These are phyloP conservation scores for Netta rufina DNA, from an alignment of 2,797 vertebrate species.

Conservation along the genomic window DNA sequence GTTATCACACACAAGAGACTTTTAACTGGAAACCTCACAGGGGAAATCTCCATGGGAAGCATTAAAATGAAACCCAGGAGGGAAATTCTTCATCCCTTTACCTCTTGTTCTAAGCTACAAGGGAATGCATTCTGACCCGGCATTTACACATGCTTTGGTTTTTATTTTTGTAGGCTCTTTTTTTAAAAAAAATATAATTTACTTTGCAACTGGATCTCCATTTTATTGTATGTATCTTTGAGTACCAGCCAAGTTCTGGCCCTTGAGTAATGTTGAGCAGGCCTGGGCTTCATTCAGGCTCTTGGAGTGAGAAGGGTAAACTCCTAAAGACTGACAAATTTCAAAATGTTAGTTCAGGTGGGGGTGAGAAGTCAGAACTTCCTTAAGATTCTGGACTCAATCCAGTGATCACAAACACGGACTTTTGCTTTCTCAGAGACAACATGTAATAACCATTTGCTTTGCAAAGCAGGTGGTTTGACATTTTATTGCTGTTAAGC, in stretches of 20 bases:
- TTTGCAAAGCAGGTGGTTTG: slow-evolving; percentile 18
- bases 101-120: neutral
- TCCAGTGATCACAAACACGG: slow-evolving; percentile 38
- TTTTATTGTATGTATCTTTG: slow-evolving; percentile 10
- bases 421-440: neutral
- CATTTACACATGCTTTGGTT: neutral
- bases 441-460: neutral
- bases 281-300: neutral
- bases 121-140: neutral
- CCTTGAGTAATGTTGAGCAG: neutral
- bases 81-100: neutral
- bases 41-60: neutral
- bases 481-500: neutral
- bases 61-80: neutral
- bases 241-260: neutral
- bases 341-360: slow-evolving; percentile 53
- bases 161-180: neutral
- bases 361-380: slow-evolving; percentile 24
- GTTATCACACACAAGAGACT: neutral
- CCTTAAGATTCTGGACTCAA: slow-evolving; percentile 13
- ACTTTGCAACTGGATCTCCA: slow-evolving; percentile 8
- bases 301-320: slow-evolving; percentile 4
- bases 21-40: neutral
- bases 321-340: slow-evolving; percentile 1
- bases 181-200: neutral